Base-by-base conservation (phyloP, 2,888 invertebrate species). In the Macrosoma leucophasiata region DNA sequence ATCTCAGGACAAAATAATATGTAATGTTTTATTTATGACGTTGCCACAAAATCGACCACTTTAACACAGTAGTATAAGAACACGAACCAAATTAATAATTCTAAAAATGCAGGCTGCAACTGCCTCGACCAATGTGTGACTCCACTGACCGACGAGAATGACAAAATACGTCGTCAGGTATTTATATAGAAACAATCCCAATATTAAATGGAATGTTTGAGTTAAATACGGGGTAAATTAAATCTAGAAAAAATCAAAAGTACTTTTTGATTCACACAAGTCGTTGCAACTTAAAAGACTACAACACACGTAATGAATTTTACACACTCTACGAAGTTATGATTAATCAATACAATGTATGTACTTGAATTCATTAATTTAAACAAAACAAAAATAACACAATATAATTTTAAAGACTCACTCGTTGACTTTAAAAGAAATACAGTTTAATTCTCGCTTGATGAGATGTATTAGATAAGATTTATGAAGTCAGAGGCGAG, bases 11-110 rank as follows among this genome's bases (percentile, higher is more conserved):
- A 52, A 44, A 20, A 36, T 30, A 20, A 36, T 30, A 18, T 25
- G 61, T 52, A 47, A 78, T 79, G 73, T 77, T 71, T 81, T 75
- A 79, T 82, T 76, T 71, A 81, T 81, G 57, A 76, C 64, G 47
- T 59, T 58, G 62, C 58, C 61, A 69, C 68, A 75, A 76, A 78
- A 74, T 77, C 71, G 63, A 55, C 64, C 66, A 69, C 69, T 69
- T 78, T 71, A 69, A 70, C 72, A 71, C 69, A 70, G 61, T n/a
- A n/a, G n/a, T 70, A 68, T 61, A 74, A 76, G 75, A 76, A 78
- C 73, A 77, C 59, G 63, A 54, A 52, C 66, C 58, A 76, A 79
- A 81, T 79, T 81, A 78, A 79, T 78, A 75, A 81, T 81, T 76
- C 79, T 74, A 75, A 78, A 79, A 76, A 81, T 81, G 78, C 76